Conservation (phyloP, 2,797 vertebrate genomes). For the Neosilurus mollespiculum region DNA sequence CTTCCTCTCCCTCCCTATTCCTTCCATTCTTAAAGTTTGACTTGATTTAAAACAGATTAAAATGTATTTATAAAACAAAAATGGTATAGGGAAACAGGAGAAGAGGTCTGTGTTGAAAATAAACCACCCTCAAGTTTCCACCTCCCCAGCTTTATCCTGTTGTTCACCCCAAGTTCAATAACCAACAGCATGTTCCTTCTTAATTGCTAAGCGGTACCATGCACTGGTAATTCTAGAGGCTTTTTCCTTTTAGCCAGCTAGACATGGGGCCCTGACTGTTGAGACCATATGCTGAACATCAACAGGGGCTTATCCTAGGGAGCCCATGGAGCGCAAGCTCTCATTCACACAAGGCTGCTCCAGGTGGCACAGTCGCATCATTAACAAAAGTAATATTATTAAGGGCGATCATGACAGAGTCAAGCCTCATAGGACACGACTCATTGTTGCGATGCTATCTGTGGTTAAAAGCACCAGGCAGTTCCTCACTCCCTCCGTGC, state of each 20-base stretch:
- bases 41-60: slow-evolving; percentile 43
- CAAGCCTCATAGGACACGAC: slow-evolving; percentile 27
- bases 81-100: slow-evolving; percentile 13
- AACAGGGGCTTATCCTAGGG: slow-evolving; percentile 41
- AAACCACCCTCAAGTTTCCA: slow-evolving; percentile 42
- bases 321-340: slow-evolving; percentile 5
- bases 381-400: slow-evolving; percentile 26
- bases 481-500: slow-evolving; percentile 32
- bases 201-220: slow-evolving; percentile 68
- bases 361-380: neutral
- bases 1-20: neutral
- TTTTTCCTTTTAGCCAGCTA: slow-evolving; percentile 66
- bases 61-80: slow-evolving; percentile 40
- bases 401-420: slow-evolving; percentile 24
- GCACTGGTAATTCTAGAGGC: slow-evolving; percentile 68
- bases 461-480: slow-evolving; percentile 69
- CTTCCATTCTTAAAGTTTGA: neutral
- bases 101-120: slow-evolving; percentile 31
- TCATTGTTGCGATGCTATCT: slow-evolving; percentile 58
- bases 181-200: slow-evolving; percentile 68
- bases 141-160: slow-evolving; percentile 41
- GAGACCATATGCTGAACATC: slow-evolving; percentile 55
- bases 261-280: slow-evolving; percentile 73
- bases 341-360: neutral
- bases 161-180: slow-evolving; percentile 55